Percentiles rank a stretch among this genome's conserved stretches.
These are phyloP conservation scores for Oreortyx pictus DNA, from an alignment of 2,797 vertebrate species.

Conservation along the genomic window DNA sequence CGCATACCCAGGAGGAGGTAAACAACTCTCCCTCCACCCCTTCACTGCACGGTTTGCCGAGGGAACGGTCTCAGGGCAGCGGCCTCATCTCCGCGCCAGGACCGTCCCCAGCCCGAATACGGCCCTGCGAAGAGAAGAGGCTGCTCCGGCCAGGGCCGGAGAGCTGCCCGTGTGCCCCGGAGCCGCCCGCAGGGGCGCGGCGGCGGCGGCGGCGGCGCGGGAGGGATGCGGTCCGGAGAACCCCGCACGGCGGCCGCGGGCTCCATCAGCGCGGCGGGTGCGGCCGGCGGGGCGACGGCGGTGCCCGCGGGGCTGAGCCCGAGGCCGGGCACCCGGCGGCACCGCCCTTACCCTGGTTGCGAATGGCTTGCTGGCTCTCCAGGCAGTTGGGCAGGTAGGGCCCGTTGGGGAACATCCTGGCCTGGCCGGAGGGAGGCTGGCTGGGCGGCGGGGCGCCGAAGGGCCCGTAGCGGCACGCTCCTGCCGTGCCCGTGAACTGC, in stretches of 20 bases:
- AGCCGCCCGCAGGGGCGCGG: not conserved
- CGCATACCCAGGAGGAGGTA: not conserved
- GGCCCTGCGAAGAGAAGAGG: not conserved
- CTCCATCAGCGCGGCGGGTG: not conserved
- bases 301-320: too few species aligned
- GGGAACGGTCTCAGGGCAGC: not conserved
- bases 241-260: too few species aligned
- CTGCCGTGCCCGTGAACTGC: conserved; percentile 91
- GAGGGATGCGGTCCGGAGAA: too few species aligned
- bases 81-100: not conserved
- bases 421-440: conserved; percentile 86
- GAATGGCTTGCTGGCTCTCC: conserved; percentile 87
- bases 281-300: not conserved
- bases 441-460: conserved; percentile 89
- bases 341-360: conserved; percentile 89
- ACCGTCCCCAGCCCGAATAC: not conserved
- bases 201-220: not conserved
- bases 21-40: not conserved
- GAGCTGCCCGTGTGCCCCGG: not conserved
- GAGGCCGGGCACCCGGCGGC: not conserved
- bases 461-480: conserved; percentile 90
- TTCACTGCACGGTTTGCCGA: fast-evolving
- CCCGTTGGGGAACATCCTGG: conserved; percentile 89
- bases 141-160: not conserved
- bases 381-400: conserved; percentile 91